Base-by-base conservation (phyloP, 2,113 vertebrate genomes). In the Excalfactoria chinensis region DNA sequence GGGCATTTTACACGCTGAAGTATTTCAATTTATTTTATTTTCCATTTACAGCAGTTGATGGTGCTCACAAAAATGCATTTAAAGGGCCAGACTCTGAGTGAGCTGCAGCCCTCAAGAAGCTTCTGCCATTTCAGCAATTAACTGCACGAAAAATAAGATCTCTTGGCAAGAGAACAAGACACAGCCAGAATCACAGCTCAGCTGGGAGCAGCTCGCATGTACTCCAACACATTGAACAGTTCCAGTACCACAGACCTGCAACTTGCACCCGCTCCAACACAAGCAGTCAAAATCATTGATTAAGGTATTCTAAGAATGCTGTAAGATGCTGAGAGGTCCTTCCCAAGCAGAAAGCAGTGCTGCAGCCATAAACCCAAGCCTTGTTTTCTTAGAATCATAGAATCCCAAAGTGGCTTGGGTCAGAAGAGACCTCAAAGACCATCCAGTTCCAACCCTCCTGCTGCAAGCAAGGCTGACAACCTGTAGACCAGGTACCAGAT, bases 1-100 rank as follows among this genome's bases (percentile, higher is more conserved):
- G 32, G 76, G 75, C 28, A 20, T 71, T 90, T 95, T 37, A 40
- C 46, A 78, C 71, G 11, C 84, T 37, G 4, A 84, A 89, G 15
- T 25, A 18, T 20, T 78, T 59, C 62, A 32, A 63, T 71, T 91
- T 84, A 32, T 86, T 74, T 89, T 84, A 19, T 78, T 75, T 74
- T 87, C 78, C 48, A 17, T 23, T 78, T 74, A 58, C 74, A 22
- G 55, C 19, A 9, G 41, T 64, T 35, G 71, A 91, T 8, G 17
- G 72, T 85, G 83, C 63, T 79, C 86, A 49, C 51, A 35, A 63
- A 35, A 88, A 78, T 12, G n/a, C 48, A 44, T 72, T 75, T 9
- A 49, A 35, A 67, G 49, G 46, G 55, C 16, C 53, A 73, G 44
- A 51, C 22, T 48, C 59, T 32, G 56, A 66, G 73, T 49, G 21